A percentile compares a stretch with the other conserved stretches of the same genome.
Evolutionary conservation across 2,888 invertebrate genomes (phyloP).

Genomic region (Yponomeuta plumbellus): DNA sequence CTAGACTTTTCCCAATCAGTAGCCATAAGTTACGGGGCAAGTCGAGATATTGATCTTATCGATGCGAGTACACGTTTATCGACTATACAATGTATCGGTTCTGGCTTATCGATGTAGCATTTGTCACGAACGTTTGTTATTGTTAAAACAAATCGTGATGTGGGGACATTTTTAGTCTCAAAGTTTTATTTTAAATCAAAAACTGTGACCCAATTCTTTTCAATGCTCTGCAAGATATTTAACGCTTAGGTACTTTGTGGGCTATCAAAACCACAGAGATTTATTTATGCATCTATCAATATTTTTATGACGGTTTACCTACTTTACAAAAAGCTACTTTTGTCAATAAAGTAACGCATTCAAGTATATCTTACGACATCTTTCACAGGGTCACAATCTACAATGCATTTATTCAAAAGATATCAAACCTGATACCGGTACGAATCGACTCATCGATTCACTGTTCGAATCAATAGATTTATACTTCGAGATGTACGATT

Average conservation of each 20-base stretch:
- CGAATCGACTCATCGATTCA: conserved; percentile 32
- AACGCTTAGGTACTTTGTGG: too few relatives aligned
- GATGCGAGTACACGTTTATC: conserved; percentile 61
- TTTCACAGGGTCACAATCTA: conserved; percentile 3
- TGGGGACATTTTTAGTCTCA: background rate
- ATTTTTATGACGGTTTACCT: background rate
- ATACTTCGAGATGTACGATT: conserved; percentile 18
- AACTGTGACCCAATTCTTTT: too few relatives aligned
- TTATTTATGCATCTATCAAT: background rate
- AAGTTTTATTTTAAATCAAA: too few relatives aligned
- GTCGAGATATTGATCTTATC: conserved; percentile 63
- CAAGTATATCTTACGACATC: background rate
- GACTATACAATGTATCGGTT: conserved; percentile 55
- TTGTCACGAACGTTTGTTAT: conserved; percentile 59
- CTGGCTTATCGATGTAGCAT: conserved; percentile 55
- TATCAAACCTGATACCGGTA: conserved; percentile 28
- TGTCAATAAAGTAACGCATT: background rate
- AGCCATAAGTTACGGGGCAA: conserved; percentile 44
- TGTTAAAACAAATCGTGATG: conserved; percentile 27
- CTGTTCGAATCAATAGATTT: conserved; percentile 40
- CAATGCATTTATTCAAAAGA: conserved; percentile 15
- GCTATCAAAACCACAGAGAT: background rate
- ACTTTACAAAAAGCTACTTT: background rate
- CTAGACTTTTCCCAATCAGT: conserved; percentile 31
- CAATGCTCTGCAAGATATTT: too few relatives aligned